A percentile compares a stretch with the other conserved stretches of the same genome.
Evolutionary conservation across 2,113 vertebrate species (phyloP).

Genomic region (Copsychus sechellarum): DNA sequence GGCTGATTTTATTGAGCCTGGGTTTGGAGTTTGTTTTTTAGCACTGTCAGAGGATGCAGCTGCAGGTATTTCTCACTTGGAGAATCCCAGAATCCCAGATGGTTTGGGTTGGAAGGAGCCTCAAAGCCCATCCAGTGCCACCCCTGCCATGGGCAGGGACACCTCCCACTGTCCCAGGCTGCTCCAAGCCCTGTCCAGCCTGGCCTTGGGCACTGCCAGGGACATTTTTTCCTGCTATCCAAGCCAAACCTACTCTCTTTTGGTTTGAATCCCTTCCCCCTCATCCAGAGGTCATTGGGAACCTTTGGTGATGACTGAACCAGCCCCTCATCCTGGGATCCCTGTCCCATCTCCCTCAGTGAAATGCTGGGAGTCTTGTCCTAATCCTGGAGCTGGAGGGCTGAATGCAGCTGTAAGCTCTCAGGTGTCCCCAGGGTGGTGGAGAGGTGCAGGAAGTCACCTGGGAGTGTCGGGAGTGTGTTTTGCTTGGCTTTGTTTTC

Average conservation of each 20-base stretch:
- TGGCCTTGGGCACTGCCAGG: not conserved
- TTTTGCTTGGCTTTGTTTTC: not conserved
- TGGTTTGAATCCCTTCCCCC: not conserved
- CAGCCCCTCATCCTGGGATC: not conserved
- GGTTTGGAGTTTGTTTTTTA: not conserved
- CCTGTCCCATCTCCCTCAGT: not conserved
- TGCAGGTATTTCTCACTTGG: not conserved
- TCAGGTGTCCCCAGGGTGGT: fast-evolving
- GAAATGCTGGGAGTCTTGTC: not conserved
- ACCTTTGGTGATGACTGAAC: not conserved
- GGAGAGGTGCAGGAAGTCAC: not conserved
- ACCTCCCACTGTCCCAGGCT: not conserved
- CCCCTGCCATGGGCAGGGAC: not conserved
- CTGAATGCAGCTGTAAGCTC: not conserved
- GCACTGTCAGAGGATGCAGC: not conserved
- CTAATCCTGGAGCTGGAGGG: not conserved
- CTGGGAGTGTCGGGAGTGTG: not conserved
- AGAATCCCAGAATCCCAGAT: not conserved
- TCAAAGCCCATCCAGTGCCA: not conserved
- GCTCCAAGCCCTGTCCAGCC: not conserved
- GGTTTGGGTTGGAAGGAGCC: not conserved
- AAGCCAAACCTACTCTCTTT: not conserved
- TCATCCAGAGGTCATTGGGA: not conserved
- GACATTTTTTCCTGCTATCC: not conserved
- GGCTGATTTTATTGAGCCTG: not conserved